Base-by-base conservation (phyloP, 2,113 vertebrate species). In the Butorides virescens region DNA sequence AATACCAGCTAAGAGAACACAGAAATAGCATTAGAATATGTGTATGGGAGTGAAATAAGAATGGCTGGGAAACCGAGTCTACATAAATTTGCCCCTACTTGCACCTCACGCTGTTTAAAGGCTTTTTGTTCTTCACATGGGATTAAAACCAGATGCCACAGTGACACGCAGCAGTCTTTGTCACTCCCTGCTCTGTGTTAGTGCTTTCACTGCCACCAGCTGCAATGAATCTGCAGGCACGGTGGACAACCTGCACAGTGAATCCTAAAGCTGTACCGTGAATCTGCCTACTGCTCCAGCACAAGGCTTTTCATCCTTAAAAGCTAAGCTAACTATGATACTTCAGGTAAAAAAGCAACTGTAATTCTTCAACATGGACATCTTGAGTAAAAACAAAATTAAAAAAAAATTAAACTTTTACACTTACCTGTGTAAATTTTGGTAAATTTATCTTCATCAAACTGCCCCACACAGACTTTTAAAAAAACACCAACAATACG, bases 391-490 rank as follows among this genome's bases (percentile, higher is more conserved):
- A 52, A 42, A 25, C 61, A 66, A 56, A 30, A 42, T 20, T 56
- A 66, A 56, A 30, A 13, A 6, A n/a, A 80, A 5, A 15, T 13
- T 49, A 36, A 37, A 32, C 30, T n/a, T 72, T 36, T 37, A 29
- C 78, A 82, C 86, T 55, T 98, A 99, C 99, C 99, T 2, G 98
- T 99, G 58, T 99, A 99, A 83, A 99, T 97, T 85, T 95, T 99
- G 97, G 98, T 98, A 78, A 99, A 97, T 47, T 97, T 95, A 13
- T 99, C 99, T 3, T 98, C 95, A 68, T 98, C 97, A 39, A 98
- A 96, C 49, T 94, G 87, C 19, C 71, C 87, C 30, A 98, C 97
- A 17, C 98, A 96, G 73, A 96, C 92, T 46, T 92, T 95, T 21
- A 99, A 88, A 18, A 99, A 91, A 18, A 85, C 37, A 25, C 90